Conservation (phyloP, 2,113 vertebrate species). For the Delphinus delphis region DNA sequence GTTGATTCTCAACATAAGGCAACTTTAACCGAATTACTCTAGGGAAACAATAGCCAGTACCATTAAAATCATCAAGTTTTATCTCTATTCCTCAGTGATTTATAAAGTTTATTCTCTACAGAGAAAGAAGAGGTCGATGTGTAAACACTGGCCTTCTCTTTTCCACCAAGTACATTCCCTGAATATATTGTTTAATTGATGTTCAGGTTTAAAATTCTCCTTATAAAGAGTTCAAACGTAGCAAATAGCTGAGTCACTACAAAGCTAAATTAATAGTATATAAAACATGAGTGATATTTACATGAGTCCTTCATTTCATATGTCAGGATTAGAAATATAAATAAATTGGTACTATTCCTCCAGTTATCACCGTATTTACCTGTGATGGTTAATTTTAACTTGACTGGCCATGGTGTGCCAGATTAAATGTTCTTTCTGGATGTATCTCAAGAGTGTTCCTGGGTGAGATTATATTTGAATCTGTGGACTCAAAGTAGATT, state of each 20-base stretch:
- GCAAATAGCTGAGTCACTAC: neutral
- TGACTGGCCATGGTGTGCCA: neutral
- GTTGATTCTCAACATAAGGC: conserved; percentile 17
- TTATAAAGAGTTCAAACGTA: neutral
- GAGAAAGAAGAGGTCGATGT: neutral
- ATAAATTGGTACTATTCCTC: neutral
- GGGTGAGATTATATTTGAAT: neutral
- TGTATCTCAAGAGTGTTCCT: neutral
- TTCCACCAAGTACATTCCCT: neutral
- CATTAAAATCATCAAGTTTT: conserved; percentile 7
- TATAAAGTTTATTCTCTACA: neutral
- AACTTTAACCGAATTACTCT: conserved; percentile 52
- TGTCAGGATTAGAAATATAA: neutral
- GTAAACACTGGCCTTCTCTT: neutral
- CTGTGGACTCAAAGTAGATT: neutral
- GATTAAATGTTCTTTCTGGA: neutral
- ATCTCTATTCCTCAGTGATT: neutral
- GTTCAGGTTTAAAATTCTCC: neutral
- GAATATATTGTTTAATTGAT: neutral
- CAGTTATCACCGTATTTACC: neutral
- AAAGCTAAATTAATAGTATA: neutral
- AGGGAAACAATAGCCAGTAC: conserved; percentile 52
- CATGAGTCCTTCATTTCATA: neutral
- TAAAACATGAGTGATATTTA: neutral
- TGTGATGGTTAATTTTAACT: neutral